Evolutionary conservation across 2,113 vertebrate genomes (phyloP).

Genomic region (Phyllostomus hastatus): DNA sequence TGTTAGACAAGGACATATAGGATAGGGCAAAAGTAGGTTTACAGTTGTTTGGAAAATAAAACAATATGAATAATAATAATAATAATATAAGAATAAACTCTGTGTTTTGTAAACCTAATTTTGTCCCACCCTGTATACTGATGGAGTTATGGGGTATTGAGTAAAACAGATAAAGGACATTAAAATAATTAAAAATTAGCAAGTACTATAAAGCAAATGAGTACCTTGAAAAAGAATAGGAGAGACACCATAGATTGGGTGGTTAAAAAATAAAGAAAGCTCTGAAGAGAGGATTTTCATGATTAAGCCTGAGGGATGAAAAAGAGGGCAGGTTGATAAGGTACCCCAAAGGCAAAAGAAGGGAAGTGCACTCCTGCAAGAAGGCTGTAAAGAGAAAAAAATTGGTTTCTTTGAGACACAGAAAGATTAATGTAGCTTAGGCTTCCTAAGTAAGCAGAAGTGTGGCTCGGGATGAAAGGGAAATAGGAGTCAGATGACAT

Average conservation of each 20-base stretch:
- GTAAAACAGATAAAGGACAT: not conserved
- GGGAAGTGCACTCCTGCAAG: not conserved
- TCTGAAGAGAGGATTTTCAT: not conserved
- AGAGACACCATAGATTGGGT: not conserved
- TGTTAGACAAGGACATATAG: not conserved
- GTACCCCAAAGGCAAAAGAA: not conserved
- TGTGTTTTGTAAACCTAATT: not conserved
- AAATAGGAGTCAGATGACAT: not conserved
- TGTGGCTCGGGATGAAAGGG: not conserved
- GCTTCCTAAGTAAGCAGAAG: not conserved
- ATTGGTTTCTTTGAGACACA: not conserved
- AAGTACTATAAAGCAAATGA: not conserved
- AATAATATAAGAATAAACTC: not conserved
- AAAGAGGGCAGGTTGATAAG: not conserved
- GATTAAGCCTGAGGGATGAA: not conserved
- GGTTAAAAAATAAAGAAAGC: not conserved
- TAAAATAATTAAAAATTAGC: not conserved
- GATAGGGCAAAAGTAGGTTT: not conserved
- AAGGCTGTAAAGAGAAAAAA: not conserved
- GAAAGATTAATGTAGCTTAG: not conserved
- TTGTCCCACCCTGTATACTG: not conserved
- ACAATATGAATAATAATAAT: not conserved
- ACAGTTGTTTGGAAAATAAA: not conserved
- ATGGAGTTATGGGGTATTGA: not conserved
- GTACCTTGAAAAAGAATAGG: not conserved